A percentile compares a stretch with the other conserved stretches of the same genome.
These are phyloP conservation scores for Crambe crambe DNA, from an alignment of 37 sponge, comb jelly and placozoan genomes.

Conservation along the genomic window DNA sequence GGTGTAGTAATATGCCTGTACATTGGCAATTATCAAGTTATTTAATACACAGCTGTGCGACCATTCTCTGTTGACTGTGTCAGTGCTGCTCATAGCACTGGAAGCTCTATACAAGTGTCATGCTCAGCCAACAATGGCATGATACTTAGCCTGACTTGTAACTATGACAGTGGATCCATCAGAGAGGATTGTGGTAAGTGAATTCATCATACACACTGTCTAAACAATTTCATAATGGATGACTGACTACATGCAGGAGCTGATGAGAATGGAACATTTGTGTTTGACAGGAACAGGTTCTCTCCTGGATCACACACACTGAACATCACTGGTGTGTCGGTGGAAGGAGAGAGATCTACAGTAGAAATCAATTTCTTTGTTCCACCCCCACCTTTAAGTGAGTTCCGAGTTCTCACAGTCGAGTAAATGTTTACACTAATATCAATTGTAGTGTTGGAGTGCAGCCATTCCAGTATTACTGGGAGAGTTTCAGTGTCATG, in stretches of 20 bases:
- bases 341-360: too few species aligned
- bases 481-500: constrained; percentile 3
- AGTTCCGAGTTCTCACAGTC: too few species aligned
- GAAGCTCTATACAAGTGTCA: background rate
- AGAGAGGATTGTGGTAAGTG: background rate
- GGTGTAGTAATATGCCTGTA: too few species aligned
- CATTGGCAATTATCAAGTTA: too few species aligned
- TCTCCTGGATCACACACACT: too few species aligned
- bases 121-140: background rate
- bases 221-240: too few species aligned
- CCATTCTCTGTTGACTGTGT: background rate
- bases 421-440: too few species aligned
- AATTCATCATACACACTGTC: too few species aligned
- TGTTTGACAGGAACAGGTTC: background rate
- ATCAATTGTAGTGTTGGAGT: background rate
- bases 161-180: background rate
- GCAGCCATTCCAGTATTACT: background rate
- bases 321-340: too few species aligned
- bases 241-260: too few species aligned
- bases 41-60: background rate
- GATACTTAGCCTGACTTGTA: background rate
- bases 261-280: background rate
- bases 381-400: too few species aligned
- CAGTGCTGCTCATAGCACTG: background rate
- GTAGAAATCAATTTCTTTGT: too few species aligned